phyloP scores from a whole-genome alignment of 2,888 invertebrate genomes.

The Meandrusa payeni region DNA sequence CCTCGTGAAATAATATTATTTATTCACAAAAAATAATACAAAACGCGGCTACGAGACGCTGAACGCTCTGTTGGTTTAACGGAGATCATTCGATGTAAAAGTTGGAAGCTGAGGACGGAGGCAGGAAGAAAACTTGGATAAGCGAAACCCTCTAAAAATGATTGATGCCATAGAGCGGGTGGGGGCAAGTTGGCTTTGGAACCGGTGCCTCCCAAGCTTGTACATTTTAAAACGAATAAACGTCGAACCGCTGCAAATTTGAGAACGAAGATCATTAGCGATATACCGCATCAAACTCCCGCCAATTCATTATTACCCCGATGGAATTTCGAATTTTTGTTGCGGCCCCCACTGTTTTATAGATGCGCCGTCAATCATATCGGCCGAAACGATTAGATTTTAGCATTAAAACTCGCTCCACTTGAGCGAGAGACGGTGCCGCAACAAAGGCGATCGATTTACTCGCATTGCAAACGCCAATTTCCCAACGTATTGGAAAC shows the following conservation, averaged over 20 bases:
- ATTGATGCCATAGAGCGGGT: slow-evolving; percentile 70
- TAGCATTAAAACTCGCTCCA: slow-evolving; percentile 31
- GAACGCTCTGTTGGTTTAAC: slow-evolving; percentile 75
- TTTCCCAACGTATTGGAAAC: slow-evolving; percentile 72
- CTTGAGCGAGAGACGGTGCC: slow-evolving; percentile 24
- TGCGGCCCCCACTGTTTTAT: slow-evolving; percentile 42
- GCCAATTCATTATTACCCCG: slow-evolving; percentile 61
- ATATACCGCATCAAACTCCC: slow-evolving; percentile 54
- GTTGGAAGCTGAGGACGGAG: slow-evolving; percentile 64
- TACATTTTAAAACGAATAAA: slow-evolving; percentile 77
- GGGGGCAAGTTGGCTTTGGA: slow-evolving; percentile 50
- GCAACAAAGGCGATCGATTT: slow-evolving; percentile 49
- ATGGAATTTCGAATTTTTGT: slow-evolving; percentile 50
- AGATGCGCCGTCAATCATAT: slow-evolving; percentile 47
- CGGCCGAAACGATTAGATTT: slow-evolving; percentile 39
- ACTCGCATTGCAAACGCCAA: slow-evolving; percentile 56
- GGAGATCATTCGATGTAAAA: slow-evolving; percentile 78
- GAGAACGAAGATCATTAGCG: slow-evolving; percentile 77
- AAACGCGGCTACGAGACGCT: slow-evolving; percentile 64
- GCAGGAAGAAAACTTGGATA: slow-evolving; percentile 77
- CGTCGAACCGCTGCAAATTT: slow-evolving; percentile 69
- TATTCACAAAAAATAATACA: slow-evolving; percentile 80
- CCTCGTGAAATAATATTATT: slow-evolving; percentile 79
- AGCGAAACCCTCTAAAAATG: slow-evolving; percentile 81
- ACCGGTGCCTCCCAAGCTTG: slow-evolving; percentile 46